Evolutionary conservation across 1,140 invertebrate species (phyloP), one percentile per base, ranked within the genome.

Genomic region (Drosophila kepulauana): DNA sequence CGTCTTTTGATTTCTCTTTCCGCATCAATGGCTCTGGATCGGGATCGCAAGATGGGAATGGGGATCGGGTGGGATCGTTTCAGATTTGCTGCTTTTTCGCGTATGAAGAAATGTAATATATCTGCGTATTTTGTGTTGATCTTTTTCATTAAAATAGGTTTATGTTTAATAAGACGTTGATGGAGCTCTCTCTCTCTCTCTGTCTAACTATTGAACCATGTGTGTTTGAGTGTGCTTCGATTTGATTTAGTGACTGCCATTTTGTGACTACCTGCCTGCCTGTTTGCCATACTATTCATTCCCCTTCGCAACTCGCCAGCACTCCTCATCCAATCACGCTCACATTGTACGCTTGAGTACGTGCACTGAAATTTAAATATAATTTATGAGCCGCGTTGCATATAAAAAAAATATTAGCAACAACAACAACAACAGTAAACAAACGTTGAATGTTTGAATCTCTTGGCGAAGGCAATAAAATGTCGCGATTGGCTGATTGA

Each of bases 221-320:
- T 70, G 56, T 30, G 48, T 71, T 63, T 79, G 62, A 63, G 66
- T 30, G 46, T 45, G 51, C 13, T 35, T 45, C 58, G 67, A 67
- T 75, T 78, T 85, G 85, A 88, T 89, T 88, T 89, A 89, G 85
- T 89, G 85, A 90, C 85, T 88, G 78, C 86, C 85, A 88, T 88
- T 89, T 88, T 88, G 74, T 75, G 65, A 51, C 46, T 64, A 70
- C 65, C 71, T 65, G 46, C 43, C 30, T 20, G 20, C 35, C 33
- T 20, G 20, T 56, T 7, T 35, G 35, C 35, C 10, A 38, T 38
- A 38, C 35, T 49, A 8, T 7, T 46, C 41, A 45, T 5, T 62
- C 35, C 61, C 15, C 16, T 13, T 16, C 15, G 3, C 6, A 30
- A 25, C 20, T 25, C 20, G 0, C 20, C 56, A 8, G 48, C 2